phyloP scores from a whole-genome alignment of 2,113 vertebrate species.

The Engystomops pustulosus region DNA sequence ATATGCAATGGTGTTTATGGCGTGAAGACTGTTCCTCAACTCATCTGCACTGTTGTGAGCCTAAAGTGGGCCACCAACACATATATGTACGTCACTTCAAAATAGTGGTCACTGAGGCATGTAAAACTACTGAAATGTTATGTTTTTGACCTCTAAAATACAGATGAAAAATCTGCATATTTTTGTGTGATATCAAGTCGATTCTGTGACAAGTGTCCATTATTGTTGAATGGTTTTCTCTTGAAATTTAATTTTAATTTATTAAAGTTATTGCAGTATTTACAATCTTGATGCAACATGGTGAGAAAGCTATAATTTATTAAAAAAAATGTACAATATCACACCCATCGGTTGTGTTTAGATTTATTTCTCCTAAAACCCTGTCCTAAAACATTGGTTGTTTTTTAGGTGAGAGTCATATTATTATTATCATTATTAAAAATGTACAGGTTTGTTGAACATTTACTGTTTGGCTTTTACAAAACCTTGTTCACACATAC shows the following conservation, averaged over 20 bases:
- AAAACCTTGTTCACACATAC: no score
- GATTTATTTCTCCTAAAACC: neutral
- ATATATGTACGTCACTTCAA: slow-evolving; percentile 58
- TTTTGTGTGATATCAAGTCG: slow-evolving; percentile 29
- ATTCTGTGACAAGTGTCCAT: slow-evolving; percentile 19
- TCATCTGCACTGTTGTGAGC: slow-evolving; percentile 63
- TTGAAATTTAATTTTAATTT: neutral
- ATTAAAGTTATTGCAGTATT: slow-evolving; percentile 12
- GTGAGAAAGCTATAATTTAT: slow-evolving; percentile 8
- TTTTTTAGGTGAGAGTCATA: no score
- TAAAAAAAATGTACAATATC: slow-evolving; percentile 4
- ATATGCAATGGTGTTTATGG: slow-evolving; percentile 65
- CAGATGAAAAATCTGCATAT: slow-evolving; percentile 27
- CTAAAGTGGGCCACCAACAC: slow-evolving; percentile 48
- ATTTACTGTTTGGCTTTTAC: no score
- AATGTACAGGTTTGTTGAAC: no score
- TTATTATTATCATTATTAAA: no score
- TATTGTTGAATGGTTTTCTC: neutral
- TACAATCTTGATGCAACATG: slow-evolving; percentile 11
- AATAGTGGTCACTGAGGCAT: slow-evolving; percentile 60
- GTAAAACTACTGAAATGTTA: slow-evolving; percentile 62
- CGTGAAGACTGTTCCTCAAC: slow-evolving; percentile 64
- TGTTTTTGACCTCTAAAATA: slow-evolving; percentile 45
- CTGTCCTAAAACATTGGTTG: neutral
- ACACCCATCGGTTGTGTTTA: neutral